phyloP scores from a whole-genome alignment of 1,140 invertebrate genomes.

The Hestina assimilis region DNA sequence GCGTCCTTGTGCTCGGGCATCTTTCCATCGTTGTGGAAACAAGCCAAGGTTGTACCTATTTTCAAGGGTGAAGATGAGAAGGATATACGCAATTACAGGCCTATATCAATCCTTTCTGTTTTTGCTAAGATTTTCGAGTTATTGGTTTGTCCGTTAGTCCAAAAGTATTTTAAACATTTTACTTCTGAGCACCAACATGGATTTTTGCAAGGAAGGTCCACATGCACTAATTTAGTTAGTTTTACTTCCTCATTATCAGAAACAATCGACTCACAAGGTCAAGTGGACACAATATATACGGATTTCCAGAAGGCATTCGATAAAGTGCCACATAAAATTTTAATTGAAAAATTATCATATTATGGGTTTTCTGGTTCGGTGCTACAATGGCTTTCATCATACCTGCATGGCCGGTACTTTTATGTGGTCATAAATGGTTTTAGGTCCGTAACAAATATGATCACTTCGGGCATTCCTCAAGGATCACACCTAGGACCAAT shows the following conservation, averaged over 20 bases:
- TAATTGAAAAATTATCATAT: not conserved
- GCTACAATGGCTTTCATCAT: too few species aligned
- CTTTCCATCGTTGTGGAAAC: not conserved
- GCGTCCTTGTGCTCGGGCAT: not conserved
- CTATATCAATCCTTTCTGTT: not conserved
- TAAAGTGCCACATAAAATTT: not conserved
- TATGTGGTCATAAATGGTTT: not conserved
- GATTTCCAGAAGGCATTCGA: not conserved
- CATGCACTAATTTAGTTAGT: too few species aligned
- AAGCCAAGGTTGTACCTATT: not conserved
- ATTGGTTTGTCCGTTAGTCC: not conserved
- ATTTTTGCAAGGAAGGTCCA: too few species aligned
- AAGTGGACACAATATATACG: conserved; percentile 4
- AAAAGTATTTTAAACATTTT: too few species aligned
- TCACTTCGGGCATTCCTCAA: too few species aligned
- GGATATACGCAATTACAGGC: not conserved
- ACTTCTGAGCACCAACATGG: too few species aligned
- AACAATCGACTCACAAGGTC: too few species aligned
- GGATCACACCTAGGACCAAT: conserved; percentile 3
- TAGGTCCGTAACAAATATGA: too few species aligned
- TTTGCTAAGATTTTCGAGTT: not conserved
- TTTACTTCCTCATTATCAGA: too few species aligned
- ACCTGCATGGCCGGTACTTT: too few species aligned
- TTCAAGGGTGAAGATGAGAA: not conserved
- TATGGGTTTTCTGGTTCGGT: not conserved